Evolutionary conservation across 2,888 invertebrate species (phyloP), one percentile per base, ranked within the genome.

Genomic region (Anarsia innoxiella): DNA sequence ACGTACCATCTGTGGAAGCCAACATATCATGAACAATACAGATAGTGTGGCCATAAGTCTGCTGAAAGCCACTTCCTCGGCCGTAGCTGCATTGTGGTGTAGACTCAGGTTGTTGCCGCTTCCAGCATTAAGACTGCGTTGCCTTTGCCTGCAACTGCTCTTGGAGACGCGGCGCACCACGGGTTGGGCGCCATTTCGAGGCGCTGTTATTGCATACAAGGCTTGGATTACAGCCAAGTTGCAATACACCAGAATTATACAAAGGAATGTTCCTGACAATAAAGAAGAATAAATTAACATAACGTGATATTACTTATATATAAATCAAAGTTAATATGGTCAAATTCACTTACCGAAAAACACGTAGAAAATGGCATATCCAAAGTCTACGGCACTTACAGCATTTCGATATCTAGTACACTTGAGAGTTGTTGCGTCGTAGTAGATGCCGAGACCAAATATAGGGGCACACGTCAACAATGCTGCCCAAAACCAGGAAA

Each of bases 1-100:
- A 45, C 84, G 86, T 63, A 95, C 95, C 92, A 95, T 91, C 74
- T 94, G 94, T 13, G 95, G 95, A 78, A 93, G 86, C 95, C 95
- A 95, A 74, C 94, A 95, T 28, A 91, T 77, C 58, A 94, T 90
- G 68, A 94, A 95, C 15, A 93, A 89, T 46, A 94, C 88, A 46
- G 94, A 93, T 27, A 95, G 87, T 34, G 91, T 88, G 1, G 92
- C 91, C 95, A 95, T 95, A 28, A 95, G 87, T 53, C 91, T 88
- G 50, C 94, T 93, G 72, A 95, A 95, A 43, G 93, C 92, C 34
- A 93, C 88, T 73, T 95, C 95, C 65, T 95, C 94, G 1, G 90
- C 89, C 0, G 94, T 92, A 48, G 89, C 87, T 12, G 87, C 75
- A 59, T 82, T 82, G 65, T 78, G 76, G 32, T 68, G 60, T 38